phyloP scores from a whole-genome alignment of 2,888 invertebrate species.

The Dendrolimus houi region DNA sequence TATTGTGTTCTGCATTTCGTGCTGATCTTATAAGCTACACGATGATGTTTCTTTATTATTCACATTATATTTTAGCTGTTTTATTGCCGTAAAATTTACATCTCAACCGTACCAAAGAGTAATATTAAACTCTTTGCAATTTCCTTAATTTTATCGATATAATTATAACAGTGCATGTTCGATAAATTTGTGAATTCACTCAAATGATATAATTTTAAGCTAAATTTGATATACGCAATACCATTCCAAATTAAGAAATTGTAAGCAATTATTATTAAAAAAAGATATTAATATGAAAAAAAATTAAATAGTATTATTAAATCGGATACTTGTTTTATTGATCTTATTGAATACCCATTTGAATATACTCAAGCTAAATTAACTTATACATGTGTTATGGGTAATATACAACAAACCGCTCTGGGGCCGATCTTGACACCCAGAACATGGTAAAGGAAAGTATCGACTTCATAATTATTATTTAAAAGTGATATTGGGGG shows the following conservation, averaged over 20 bases:
- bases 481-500: too few species aligned
- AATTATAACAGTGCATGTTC: conserved; percentile 45
- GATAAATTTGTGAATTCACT: conserved; percentile 36
- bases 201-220: conserved; percentile 64
- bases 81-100: conserved; percentile 30
- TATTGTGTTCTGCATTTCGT: conserved; percentile 1
- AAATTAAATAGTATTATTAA: conserved; percentile 51
- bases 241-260: conserved; percentile 73
- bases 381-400: too few species aligned
- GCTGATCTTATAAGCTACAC: background rate
- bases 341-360: too few species aligned
- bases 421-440: too few species aligned
- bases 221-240: conserved; percentile 59
- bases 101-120: conserved; percentile 67
- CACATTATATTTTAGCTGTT: background rate
- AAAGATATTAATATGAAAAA: conserved; percentile 63
- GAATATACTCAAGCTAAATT: too few species aligned
- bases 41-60: background rate
- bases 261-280: conserved; percentile 65
- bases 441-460: too few species aligned
- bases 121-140: conserved; percentile 61
- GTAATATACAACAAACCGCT: too few species aligned
- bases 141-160: conserved; percentile 35
- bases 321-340: too few species aligned
- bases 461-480: too few species aligned